phyloP scores from a whole-genome alignment of 2,113 vertebrate genomes.

The Uria lomvia region DNA sequence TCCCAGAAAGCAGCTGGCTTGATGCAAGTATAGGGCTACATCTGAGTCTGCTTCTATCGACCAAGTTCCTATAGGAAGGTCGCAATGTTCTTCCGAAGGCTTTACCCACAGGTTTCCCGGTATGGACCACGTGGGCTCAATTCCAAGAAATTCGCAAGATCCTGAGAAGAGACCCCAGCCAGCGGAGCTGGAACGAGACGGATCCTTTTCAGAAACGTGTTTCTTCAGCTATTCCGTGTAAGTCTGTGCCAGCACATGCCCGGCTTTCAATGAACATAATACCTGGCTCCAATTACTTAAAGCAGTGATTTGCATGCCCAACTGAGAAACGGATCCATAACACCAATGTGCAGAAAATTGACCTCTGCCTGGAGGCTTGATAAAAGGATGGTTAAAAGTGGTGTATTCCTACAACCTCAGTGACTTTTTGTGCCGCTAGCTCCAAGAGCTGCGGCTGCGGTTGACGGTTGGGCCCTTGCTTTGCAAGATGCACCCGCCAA shows the following conservation, averaged over 20 bases:
- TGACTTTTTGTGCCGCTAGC: background rate
- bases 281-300: background rate
- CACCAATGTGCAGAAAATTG: too few species aligned
- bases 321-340: background rate
- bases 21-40: background rate
- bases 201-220: background rate
- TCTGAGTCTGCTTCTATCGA: background rate
- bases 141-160: background rate
- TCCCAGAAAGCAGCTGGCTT: background rate
- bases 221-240: background rate
- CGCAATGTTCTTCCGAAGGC: background rate
- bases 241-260: background rate
- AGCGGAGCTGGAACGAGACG: background rate
- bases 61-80: background rate
- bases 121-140: background rate
- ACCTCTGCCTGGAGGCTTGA: background rate
- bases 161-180: too few species aligned
- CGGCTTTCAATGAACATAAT: background rate
- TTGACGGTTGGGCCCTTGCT: background rate
- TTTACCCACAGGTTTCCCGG: background rate
- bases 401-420: background rate
- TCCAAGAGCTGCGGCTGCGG: rapidly evolving
- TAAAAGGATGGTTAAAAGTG: background rate
- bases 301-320: background rate
- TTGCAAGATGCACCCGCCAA: background rate